A percentile compares a stretch with the other conserved stretches of the same genome.
Conservation (phyloP, 1,140 invertebrate species). For the Zaprionus lachaisei region DNA sequence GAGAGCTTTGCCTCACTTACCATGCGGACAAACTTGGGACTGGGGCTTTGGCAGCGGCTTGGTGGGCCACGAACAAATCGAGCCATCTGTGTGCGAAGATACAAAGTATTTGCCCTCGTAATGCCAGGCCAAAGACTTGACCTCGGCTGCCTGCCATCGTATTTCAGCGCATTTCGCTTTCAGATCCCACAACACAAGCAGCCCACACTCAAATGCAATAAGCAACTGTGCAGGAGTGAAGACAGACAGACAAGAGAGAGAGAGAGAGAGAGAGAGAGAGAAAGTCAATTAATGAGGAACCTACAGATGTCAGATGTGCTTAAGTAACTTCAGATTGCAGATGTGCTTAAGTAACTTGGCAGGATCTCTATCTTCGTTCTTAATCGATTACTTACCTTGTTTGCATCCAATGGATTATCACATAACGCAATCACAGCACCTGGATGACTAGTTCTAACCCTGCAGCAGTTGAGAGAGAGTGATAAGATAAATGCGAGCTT, state of each 20-base stretch:
- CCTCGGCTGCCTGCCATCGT: conserved; percentile 91
- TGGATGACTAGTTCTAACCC: conserved; percentile 96
- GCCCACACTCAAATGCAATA: conserved; percentile 98
- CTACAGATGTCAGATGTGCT: not conserved
- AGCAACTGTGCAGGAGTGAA: conserved; percentile 90
- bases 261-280: not conserved
- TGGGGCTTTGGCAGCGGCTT: conserved; percentile 91
- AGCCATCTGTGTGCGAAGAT: conserved; percentile 97
- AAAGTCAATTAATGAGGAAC: not conserved
- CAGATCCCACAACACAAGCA: conserved; percentile 98
- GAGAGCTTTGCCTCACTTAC: conserved; percentile 86
- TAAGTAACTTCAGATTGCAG: not conserved
- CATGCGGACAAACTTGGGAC: conserved; percentile 94
- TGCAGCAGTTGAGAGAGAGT: conserved; percentile 83
- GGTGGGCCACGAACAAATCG: conserved; percentile 95
- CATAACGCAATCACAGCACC: conserved; percentile 97
- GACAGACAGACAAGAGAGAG: conserved; percentile 3
- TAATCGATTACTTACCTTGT: conserved; percentile 89
- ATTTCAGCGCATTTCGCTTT: conserved; percentile 92
- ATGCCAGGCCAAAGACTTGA: conserved; percentile 97
- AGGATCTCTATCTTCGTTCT: not conserved
- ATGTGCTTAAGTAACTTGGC: not conserved
- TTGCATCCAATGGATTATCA: conserved; percentile 97
- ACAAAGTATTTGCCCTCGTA: conserved; percentile 99
- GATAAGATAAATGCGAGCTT: too few relatives aligned